Conservation (phyloP, 1,140 invertebrate genomes). For the Heliconius hermathena region DNA sequence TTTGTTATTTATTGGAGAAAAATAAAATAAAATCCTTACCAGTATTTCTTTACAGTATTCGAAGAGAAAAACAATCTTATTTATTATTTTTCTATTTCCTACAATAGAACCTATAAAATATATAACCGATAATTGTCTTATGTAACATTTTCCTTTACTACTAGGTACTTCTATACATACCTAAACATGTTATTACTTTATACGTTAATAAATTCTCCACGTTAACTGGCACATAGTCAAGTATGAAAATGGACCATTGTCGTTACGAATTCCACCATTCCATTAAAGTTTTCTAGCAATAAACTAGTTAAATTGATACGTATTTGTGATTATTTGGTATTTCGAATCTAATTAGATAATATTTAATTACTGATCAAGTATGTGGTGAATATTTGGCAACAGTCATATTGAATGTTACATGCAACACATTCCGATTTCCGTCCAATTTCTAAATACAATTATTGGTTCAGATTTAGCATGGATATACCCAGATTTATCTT, state of each 20-base stretch:
- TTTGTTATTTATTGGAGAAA: not conserved
- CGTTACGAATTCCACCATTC: not conserved
- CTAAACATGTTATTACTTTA: too few relatives aligned
- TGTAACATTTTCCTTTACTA: not conserved
- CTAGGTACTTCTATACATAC: too few relatives aligned
- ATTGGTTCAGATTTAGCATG: not conserved
- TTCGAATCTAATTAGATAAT: not conserved
- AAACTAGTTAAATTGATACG: not conserved
- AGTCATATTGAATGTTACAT: not conserved
- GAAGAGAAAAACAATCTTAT: too few relatives aligned
- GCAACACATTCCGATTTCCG: not conserved
- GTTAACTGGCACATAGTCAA: conserved; percentile 19
- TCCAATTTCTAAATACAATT: conserved; percentile 13
- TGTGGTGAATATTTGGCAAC: conserved; percentile 10
- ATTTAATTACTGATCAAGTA: conserved; percentile 1
- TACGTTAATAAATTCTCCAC: not conserved
- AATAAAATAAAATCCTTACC: too few relatives aligned
- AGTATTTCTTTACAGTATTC: too few relatives aligned
- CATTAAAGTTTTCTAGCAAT: not conserved
- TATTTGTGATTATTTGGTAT: not conserved
- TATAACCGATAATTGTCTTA: not conserved
- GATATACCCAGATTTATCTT: not conserved
- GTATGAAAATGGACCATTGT: conserved; percentile 15
- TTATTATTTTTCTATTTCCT: too few relatives aligned
- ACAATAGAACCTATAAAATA: too few relatives aligned